These are phyloP conservation scores for Chondrosia reniformis DNA, from an alignment of 37 sponge, comb jelly and placozoan species.

Conservation along the genomic window DNA sequence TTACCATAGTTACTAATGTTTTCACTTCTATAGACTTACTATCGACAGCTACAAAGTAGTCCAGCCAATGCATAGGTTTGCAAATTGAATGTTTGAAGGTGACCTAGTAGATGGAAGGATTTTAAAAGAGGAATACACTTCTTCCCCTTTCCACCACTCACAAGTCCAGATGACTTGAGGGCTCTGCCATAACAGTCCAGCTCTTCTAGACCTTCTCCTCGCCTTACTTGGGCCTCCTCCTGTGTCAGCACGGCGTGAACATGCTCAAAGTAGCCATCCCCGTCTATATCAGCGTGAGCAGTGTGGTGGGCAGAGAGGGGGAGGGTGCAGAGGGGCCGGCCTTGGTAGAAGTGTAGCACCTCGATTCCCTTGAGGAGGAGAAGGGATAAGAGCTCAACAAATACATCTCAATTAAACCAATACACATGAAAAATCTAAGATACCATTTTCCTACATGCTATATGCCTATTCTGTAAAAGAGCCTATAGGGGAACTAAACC, in stretches of 20 bases:
- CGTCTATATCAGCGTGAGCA: slow-evolving; percentile 73
- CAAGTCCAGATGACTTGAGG: background rate
- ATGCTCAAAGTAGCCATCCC: slow-evolving; percentile 76
- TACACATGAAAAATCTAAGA: too few relatives aligned
- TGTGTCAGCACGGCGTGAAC: slow-evolving; percentile 55
- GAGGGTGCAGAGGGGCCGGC: slow-evolving; percentile 74
- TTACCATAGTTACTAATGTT: too few relatives aligned
- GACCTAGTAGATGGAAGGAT: slow-evolving; percentile 14
- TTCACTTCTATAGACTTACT: slow-evolving; percentile 26
- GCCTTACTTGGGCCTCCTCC: slow-evolving; percentile 32
- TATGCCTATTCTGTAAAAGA: too few relatives aligned
- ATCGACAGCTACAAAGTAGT: slow-evolving; percentile 61
- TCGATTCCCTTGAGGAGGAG: slow-evolving; percentile 45
- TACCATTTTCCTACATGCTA: too few relatives aligned
- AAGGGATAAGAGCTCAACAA: background rate
- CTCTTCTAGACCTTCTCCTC: background rate
- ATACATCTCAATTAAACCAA: background rate
- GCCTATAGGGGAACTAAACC: too few relatives aligned
- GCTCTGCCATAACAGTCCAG: slow-evolving; percentile 66
- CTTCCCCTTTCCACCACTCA: background rate
- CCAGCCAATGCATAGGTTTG: slow-evolving; percentile 71
- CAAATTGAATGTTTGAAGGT: slow-evolving; percentile 80
- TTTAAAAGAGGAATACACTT: background rate
- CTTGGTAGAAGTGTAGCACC: slow-evolving; percentile 69
- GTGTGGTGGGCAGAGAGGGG: slow-evolving; percentile 65